phyloP scores from a whole-genome alignment of 2,113 vertebrate genomes.

The Clupea harengus region DNA sequence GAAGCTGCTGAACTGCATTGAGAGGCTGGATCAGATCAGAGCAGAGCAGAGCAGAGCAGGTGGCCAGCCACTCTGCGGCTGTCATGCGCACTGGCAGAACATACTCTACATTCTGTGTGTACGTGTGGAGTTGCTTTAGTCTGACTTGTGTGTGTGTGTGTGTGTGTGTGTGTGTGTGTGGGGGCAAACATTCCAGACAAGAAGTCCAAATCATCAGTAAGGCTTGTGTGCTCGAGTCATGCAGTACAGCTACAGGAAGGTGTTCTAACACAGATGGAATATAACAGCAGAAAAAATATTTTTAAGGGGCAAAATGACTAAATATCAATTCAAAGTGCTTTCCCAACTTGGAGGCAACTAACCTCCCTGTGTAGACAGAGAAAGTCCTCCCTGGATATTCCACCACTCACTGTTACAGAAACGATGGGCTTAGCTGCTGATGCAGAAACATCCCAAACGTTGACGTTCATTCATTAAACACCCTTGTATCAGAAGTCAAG shows the following conservation, averaged over 20 bases:
- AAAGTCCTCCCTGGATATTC: neutral
- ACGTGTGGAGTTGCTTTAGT: too few species aligned
- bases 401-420: neutral
- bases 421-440: neutral
- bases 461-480: neutral
- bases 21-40: constrained; percentile 40
- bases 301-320: neutral
- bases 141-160: neutral
- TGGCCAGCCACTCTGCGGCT: constrained; percentile 22
- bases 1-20: constrained; percentile 45
- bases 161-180: neutral
- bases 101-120: neutral
- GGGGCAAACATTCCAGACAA: neutral
- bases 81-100: constrained; percentile 24
- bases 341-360: neutral
- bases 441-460: neutral
- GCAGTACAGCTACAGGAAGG: neutral
- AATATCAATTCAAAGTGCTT: neutral
- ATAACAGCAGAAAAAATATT: neutral
- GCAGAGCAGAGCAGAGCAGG: constrained; percentile 47
- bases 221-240: neutral
- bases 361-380: neutral
- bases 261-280: neutral
- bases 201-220: neutral
- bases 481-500: neutral